Evolutionary conservation across 2,113 vertebrate species (phyloP).

Genomic region (Notechis scutatus): DNA sequence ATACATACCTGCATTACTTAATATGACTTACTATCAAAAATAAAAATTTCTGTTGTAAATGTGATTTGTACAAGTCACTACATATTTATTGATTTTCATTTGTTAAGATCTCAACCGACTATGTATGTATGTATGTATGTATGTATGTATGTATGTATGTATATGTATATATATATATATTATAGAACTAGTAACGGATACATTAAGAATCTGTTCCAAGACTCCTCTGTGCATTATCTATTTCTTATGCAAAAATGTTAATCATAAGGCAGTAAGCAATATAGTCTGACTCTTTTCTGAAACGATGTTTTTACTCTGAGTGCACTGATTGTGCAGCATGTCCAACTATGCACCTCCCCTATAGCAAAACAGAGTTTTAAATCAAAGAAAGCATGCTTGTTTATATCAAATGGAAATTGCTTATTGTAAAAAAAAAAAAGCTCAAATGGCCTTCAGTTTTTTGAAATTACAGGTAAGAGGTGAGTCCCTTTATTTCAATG

Average conservation of each 20-base stretch:
- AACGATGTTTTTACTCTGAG: not conserved
- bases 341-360: not conserved
- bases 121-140: too few relatives aligned
- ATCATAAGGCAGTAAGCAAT: not conserved
- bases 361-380: not conserved
- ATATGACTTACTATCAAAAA: not conserved
- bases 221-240: not conserved
- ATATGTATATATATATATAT: too few relatives aligned
- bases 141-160: too few relatives aligned
- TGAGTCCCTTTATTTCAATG: not conserved
- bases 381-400: not conserved
- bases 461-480: not conserved
- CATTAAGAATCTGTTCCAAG: not conserved
- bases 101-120: not conserved
- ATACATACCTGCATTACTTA: not conserved
- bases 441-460: not conserved
- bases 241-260: not conserved
- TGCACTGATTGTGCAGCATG: not conserved
- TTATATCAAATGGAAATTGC: not conserved
- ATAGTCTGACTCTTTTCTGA: not conserved
- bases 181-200: not conserved
- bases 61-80: not conserved
- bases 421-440: not conserved
- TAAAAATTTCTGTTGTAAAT: not conserved
- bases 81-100: not conserved